phyloP scores from a whole-genome alignment of 2,888 invertebrate species.

The Apoderus coryli region DNA sequence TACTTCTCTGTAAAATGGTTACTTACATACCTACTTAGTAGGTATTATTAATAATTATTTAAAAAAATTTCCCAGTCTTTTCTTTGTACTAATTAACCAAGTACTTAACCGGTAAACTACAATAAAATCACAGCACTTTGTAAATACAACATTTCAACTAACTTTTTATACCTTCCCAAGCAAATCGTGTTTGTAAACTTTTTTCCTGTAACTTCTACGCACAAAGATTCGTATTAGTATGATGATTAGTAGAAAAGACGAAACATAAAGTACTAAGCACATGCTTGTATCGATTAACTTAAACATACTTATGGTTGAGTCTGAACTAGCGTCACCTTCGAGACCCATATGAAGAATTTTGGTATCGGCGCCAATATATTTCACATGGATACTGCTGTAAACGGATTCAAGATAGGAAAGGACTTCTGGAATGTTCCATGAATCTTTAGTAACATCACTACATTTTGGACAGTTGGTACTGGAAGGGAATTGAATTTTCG shows the following conservation, averaged over 20 bases:
- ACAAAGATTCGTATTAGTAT: constrained; percentile 49
- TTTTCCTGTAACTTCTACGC: constrained; percentile 58
- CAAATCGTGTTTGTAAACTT: constrained; percentile 53
- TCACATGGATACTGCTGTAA: constrained; percentile 34
- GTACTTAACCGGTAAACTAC: too few species aligned
- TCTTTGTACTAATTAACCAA: too few species aligned
- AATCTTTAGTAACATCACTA: constrained; percentile 32
- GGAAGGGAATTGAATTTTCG: constrained; percentile 81
- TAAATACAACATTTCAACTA: too few species aligned
- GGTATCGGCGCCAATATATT: constrained; percentile 34
- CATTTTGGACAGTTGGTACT: constrained; percentile 53
- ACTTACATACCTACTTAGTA: too few species aligned
- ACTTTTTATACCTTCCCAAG: constrained; percentile 52
- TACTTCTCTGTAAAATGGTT: too few species aligned
- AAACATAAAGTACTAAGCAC: constrained; percentile 27
- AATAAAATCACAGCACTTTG: too few species aligned
- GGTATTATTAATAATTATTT: too few species aligned
- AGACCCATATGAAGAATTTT: constrained; percentile 26
- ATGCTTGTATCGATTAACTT: constrained; percentile 29
- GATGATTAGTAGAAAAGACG: constrained; percentile 51
- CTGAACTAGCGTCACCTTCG: constrained; percentile 13
- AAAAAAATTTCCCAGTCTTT: too few species aligned
- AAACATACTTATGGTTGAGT: constrained; percentile 6
- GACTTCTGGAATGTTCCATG: constrained; percentile 50
- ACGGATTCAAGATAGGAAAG: constrained; percentile 44